phyloP scores from a whole-genome alignment of 2,888 invertebrate species.

The Pseudococcus viburni region DNA sequence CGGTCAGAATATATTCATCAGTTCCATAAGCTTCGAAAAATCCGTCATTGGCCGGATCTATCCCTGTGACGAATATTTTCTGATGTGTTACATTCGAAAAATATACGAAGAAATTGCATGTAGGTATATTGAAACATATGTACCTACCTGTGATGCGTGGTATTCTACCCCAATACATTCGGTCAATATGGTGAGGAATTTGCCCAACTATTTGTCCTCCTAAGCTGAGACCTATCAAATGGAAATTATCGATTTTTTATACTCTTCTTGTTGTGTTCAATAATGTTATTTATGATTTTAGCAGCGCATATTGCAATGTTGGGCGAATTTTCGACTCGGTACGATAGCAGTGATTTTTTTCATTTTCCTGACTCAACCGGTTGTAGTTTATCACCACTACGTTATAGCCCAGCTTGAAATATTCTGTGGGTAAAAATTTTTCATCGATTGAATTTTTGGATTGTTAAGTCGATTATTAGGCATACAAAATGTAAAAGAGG shows the following conservation, averaged over 20 bases:
- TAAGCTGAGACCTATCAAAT: slow-evolving; percentile 78
- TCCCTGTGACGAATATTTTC: slow-evolving; percentile 66
- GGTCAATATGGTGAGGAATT: slow-evolving; percentile 73
- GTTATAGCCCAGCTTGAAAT: background rate
- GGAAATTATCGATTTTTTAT: slow-evolving; percentile 72
- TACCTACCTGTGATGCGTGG: slow-evolving; percentile 75
- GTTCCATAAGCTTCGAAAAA: slow-evolving; percentile 68
- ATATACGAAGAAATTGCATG: background rate
- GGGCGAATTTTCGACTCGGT: slow-evolving; percentile 4
- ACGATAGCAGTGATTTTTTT: background rate
- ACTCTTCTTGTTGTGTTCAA: slow-evolving; percentile 70
- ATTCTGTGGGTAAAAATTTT: background rate
- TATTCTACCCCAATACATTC: slow-evolving; percentile 71
- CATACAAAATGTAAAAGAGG: no score
- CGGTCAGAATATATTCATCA: slow-evolving; percentile 68
- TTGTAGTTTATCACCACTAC: background rate
- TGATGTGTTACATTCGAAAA: no score
- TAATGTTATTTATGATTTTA: background rate
- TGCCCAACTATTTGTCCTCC: slow-evolving; percentile 77
- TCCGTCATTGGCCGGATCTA: slow-evolving; percentile 70
- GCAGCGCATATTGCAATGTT: background rate
- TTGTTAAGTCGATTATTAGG: no score
- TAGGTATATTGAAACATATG: background rate
- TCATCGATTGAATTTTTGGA: background rate
- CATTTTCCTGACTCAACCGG: background rate